phyloP scores from a whole-genome alignment of 2,888 invertebrate species.

The Mactromeris polynyma region DNA sequence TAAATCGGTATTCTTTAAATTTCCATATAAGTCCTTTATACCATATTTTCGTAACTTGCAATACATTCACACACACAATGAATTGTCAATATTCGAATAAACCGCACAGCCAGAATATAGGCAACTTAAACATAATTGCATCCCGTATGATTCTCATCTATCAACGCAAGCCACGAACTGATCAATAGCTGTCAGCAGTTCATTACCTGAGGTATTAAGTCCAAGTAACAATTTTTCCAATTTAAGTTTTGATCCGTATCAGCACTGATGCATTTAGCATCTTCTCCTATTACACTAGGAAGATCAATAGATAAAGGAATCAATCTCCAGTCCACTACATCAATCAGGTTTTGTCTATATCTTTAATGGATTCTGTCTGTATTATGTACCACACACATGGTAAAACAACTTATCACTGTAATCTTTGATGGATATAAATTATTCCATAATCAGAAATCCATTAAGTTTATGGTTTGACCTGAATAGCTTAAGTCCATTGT shows the following conservation, averaged over 20 bases:
- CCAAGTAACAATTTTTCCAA: background rate
- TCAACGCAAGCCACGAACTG: background rate
- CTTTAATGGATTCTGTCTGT: background rate
- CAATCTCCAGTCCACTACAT: background rate
- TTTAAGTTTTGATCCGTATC: background rate
- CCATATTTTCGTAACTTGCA: background rate
- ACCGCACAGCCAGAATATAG: background rate
- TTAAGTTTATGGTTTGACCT: background rate
- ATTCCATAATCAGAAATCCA: background rate
- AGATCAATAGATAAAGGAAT: background rate
- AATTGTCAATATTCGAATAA: background rate
- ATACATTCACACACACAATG: background rate
- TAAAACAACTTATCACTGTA: background rate
- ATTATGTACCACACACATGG: background rate
- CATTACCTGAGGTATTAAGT: background rate
- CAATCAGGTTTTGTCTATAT: background rate
- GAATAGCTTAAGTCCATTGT: background rate
- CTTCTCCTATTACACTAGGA: background rate
- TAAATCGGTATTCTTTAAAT: background rate
- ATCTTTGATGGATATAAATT: constrained; percentile 6
- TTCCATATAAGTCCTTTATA: background rate
- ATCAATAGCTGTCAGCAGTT: background rate
- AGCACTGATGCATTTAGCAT: background rate
- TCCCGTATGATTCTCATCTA: background rate
- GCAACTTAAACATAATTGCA: background rate